These are phyloP conservation scores for Oryctes rhinoceros DNA, from an alignment of 1,140 invertebrate species.

Conservation along the genomic window DNA sequence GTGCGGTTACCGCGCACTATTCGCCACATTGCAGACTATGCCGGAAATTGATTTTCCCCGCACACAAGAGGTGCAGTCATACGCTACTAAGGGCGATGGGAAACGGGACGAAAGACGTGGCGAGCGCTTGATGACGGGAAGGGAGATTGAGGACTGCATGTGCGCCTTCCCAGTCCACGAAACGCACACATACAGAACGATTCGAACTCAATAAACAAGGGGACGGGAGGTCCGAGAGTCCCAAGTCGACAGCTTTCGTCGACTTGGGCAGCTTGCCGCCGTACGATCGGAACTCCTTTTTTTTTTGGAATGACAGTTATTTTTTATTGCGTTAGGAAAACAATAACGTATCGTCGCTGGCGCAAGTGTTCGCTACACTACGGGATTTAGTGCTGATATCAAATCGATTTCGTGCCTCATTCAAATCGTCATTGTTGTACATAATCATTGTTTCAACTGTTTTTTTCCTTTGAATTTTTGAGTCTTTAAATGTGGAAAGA, in stretches of 20 bases:
- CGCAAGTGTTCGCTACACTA: no score
- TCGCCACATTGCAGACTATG: slow-evolving; percentile 47
- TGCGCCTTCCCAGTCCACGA: slow-evolving; percentile 45
- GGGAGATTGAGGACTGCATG: slow-evolving; percentile 44
- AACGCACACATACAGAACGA: slow-evolving; percentile 34
- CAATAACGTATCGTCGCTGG: neutral
- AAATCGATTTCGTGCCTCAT: neutral
- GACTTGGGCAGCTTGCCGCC: neutral
- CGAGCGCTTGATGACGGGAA: neutral
- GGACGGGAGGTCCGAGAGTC: neutral
- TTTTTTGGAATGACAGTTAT: neutral
- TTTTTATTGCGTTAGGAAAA: slow-evolving; percentile 4
- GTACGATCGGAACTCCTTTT: neutral
- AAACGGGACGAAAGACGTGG: no score
- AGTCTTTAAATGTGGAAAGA: no score
- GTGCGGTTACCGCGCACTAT: slow-evolving; percentile 46
- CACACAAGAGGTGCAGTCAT: slow-evolving; percentile 46
- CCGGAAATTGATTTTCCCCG: slow-evolving; percentile 50
- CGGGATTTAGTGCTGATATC: no score
- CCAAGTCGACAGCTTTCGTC: neutral
- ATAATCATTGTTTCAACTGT: no score
- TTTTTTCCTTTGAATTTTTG: no score
- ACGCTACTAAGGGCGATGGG: slow-evolving; percentile 8
- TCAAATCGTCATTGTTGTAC: neutral
- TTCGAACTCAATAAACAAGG: slow-evolving; percentile 10